A percentile compares a stretch with the other conserved stretches of the same genome.
Evolutionary conservation across 92 coral and sea anemone species (phyloP).

Genomic region (Umimayanthus chanpuru): DNA sequence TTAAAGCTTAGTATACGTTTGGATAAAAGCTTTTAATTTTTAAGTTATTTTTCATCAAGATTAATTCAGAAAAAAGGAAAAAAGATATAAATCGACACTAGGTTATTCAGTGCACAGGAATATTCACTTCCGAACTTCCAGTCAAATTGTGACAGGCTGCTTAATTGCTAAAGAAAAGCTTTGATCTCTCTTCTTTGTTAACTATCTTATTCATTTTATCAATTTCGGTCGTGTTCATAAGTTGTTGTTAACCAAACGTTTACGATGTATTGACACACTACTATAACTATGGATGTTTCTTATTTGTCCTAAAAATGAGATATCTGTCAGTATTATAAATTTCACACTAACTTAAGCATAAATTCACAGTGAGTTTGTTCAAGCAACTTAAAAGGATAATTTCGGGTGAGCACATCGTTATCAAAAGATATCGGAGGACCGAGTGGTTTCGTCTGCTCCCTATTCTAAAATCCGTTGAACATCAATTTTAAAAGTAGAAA

Average conservation of each 20-base stretch:
- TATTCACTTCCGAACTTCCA: background rate
- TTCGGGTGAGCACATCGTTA: background rate
- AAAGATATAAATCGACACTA: background rate
- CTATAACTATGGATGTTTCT: background rate
- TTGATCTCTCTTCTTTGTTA: background rate
- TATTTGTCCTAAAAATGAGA: background rate
- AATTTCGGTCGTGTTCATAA: background rate
- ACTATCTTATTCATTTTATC: background rate
- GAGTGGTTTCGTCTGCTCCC: background rate
- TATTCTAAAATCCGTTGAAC: too few relatives aligned
- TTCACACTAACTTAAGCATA: background rate
- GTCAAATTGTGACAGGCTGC: background rate
- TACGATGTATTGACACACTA: background rate
- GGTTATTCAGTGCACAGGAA: background rate
- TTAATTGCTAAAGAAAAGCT: constrained; percentile 9
- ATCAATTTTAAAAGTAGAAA: too few relatives aligned
- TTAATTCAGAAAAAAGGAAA: background rate
- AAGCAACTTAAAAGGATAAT: background rate
- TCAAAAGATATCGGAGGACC: background rate
- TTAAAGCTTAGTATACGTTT: background rate
- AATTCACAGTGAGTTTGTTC: background rate
- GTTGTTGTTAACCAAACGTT: background rate
- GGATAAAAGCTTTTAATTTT: background rate
- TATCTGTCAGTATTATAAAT: background rate
- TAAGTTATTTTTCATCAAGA: background rate